Conservation (phyloP, 2,797 vertebrate species). For the Ctenosaura bakeri region DNA sequence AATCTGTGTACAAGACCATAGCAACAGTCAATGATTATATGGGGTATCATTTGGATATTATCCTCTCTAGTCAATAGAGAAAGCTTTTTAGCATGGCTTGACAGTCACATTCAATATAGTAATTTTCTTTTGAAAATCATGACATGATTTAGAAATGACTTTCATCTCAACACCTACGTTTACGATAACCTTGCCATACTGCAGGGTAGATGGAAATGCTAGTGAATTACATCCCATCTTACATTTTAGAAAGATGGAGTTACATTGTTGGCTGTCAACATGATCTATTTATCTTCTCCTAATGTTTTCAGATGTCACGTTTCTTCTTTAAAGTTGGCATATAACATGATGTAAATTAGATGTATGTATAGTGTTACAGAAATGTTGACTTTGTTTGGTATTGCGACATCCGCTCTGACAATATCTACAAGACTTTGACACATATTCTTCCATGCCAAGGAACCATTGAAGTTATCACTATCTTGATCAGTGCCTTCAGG, state of each 20-base stretch:
- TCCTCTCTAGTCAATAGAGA: slow-evolving; percentile 14
- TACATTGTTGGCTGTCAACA: slow-evolving; percentile 20
- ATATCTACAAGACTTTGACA: not conserved
- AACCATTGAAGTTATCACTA: not conserved
- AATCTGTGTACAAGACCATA: slow-evolving; percentile 4
- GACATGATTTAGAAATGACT: slow-evolving; percentile 49
- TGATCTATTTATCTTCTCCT: not conserved
- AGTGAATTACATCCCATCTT: slow-evolving; percentile 30
- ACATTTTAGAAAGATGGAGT: slow-evolving; percentile 23
- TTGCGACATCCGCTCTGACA: not conserved
- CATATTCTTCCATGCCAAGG: not conserved
- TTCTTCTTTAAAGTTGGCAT: slow-evolving; percentile 2
- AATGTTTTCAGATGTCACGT: slow-evolving; percentile 9
- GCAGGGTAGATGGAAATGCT: slow-evolving; percentile 41
- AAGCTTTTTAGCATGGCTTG: slow-evolving; percentile 45
- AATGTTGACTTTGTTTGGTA: slow-evolving; percentile 4
- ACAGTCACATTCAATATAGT: slow-evolving; percentile 35
- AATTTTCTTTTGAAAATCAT: slow-evolving; percentile 58
- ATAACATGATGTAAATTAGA: slow-evolving; percentile 19
- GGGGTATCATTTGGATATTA: slow-evolving; percentile 37
- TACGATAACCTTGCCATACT: slow-evolving; percentile 22
- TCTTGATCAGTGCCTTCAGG: not conserved
- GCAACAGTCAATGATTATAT: slow-evolving; percentile 55
- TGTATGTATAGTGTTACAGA: slow-evolving; percentile 16
- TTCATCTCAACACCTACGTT: slow-evolving; percentile 24